Evolutionary conservation across 2,888 invertebrate species (phyloP).

Genomic region (Baronia brevicornis): DNA sequence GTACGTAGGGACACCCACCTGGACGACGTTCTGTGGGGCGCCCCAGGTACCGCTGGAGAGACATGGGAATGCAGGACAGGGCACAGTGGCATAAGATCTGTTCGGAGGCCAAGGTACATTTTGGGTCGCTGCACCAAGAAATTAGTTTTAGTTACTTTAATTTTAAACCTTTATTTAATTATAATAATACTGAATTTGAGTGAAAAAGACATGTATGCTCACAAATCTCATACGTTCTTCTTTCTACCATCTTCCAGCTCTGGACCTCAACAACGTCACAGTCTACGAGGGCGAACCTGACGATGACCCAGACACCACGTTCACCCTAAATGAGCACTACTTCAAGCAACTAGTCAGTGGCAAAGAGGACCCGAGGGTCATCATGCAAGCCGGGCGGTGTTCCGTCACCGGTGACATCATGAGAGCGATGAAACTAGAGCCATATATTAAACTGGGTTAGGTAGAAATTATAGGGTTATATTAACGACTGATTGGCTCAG

Average conservation of each 20-base stretch:
- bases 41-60: too few relatives aligned
- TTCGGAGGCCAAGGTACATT: too few relatives aligned
- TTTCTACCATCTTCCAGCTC: constrained; percentile 37
- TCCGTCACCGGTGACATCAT: constrained; percentile 71
- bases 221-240: background rate
- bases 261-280: constrained; percentile 56
- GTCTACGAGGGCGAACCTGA: constrained; percentile 65
- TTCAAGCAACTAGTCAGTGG: constrained; percentile 62
- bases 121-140: too few relatives aligned
- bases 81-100: too few relatives aligned
- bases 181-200: too few relatives aligned
- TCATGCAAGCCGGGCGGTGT: constrained; percentile 66
- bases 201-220: too few relatives aligned
- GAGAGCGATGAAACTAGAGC: constrained; percentile 70
- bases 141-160: background rate
- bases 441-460: constrained; percentile 54
- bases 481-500: too few relatives aligned
- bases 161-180: too few relatives aligned
- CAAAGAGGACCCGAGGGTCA: constrained; percentile 50
- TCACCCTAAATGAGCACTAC: constrained; percentile 60
- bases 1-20: too few relatives aligned
- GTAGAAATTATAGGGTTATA: constrained; percentile 1
- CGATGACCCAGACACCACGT: constrained; percentile 61
- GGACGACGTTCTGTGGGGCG: too few relatives aligned
- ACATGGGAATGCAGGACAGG: too few relatives aligned